A percentile compares a stretch with the other conserved stretches of the same genome.
Evolutionary conservation across 2,888 invertebrate genomes (phyloP).

Genomic region (Ormyrus nitidulus): DNA sequence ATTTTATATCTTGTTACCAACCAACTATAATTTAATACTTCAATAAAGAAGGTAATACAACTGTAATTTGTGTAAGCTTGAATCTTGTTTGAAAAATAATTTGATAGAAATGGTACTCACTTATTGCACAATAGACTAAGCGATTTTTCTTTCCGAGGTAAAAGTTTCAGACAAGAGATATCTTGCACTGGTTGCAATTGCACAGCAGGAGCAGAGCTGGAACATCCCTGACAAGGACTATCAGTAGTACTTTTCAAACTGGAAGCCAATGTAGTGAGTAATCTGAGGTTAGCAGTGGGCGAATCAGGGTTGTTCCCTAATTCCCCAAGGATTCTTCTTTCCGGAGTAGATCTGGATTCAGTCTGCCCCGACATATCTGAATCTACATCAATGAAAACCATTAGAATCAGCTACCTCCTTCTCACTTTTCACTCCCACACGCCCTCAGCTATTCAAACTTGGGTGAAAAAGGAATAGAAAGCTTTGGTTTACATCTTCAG

Average conservation of each 20-base stretch:
- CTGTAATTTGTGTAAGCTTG: neutral
- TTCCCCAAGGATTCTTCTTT: conserved; percentile 75
- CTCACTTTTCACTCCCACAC: neutral
- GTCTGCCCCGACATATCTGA: conserved; percentile 51
- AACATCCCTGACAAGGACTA: conserved; percentile 37
- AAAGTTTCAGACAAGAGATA: conserved; percentile 59
- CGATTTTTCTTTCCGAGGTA: conserved; percentile 78
- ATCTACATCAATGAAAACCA: conserved; percentile 8
- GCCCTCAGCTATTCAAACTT: neutral
- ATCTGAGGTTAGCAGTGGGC: conserved; percentile 82
- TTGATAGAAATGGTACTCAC: conserved; percentile 69
- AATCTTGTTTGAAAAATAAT: neutral
- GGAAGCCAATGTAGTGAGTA: conserved; percentile 81
- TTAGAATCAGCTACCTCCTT: neutral
- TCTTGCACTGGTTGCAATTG: conserved; percentile 38
- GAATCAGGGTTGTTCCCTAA: conserved; percentile 79
- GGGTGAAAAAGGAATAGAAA: neutral
- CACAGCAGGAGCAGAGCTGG: neutral
- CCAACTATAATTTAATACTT: neutral
- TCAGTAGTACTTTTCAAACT: conserved; percentile 76
- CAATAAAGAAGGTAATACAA: neutral
- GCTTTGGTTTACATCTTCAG: neutral
- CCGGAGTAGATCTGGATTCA: conserved; percentile 53
- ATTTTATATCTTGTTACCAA: too few species aligned
- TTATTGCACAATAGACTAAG: conserved; percentile 80